phyloP scores from a whole-genome alignment of 2,888 invertebrate genomes.

The Pollenia amentaria region DNA sequence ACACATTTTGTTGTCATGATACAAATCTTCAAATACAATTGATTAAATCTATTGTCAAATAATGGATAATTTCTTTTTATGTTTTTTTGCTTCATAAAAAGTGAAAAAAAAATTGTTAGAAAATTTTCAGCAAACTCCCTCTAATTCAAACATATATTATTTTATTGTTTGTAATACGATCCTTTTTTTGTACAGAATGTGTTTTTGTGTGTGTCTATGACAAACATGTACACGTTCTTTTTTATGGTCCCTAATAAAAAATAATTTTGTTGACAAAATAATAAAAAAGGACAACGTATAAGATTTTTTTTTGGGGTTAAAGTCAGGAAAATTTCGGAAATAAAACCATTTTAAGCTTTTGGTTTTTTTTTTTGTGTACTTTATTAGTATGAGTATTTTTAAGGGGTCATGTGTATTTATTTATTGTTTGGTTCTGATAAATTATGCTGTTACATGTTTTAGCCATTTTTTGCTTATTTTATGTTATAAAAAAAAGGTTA shows the following conservation, averaged over 20 bases:
- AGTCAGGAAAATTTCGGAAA: slow-evolving; percentile 18
- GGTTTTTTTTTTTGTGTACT: slow-evolving; percentile 40
- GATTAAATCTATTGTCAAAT: slow-evolving; percentile 66
- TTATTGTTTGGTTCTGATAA: slow-evolving; percentile 38
- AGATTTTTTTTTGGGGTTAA: slow-evolving; percentile 31
- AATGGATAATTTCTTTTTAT: slow-evolving; percentile 64
- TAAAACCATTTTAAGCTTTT: slow-evolving; percentile 52
- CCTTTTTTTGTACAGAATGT: slow-evolving; percentile 40
- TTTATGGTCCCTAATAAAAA: slow-evolving; percentile 62
- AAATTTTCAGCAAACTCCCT: slow-evolving; percentile 34
- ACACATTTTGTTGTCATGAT: neutral
- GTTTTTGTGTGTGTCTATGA: slow-evolving; percentile 23
- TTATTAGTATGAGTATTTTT: slow-evolving; percentile 15
- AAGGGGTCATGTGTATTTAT: slow-evolving; percentile 59
- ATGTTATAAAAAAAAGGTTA: slow-evolving; percentile 67
- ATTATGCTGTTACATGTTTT: slow-evolving; percentile 59
- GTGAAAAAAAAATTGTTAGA: neutral
- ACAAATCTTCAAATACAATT: slow-evolving; percentile 35
- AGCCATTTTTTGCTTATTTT: slow-evolving; percentile 28
- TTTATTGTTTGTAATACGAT: slow-evolving; percentile 62
- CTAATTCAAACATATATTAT: slow-evolving; percentile 20
- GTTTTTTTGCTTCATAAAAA: neutral
- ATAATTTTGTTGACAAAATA: slow-evolving; percentile 39
- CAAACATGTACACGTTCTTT: slow-evolving; percentile 50
- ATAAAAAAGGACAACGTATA: slow-evolving; percentile 7